These are phyloP conservation scores for Neomicropteryx cornuta DNA, from an alignment of 1,140 invertebrate genomes.

Conservation along the genomic window DNA sequence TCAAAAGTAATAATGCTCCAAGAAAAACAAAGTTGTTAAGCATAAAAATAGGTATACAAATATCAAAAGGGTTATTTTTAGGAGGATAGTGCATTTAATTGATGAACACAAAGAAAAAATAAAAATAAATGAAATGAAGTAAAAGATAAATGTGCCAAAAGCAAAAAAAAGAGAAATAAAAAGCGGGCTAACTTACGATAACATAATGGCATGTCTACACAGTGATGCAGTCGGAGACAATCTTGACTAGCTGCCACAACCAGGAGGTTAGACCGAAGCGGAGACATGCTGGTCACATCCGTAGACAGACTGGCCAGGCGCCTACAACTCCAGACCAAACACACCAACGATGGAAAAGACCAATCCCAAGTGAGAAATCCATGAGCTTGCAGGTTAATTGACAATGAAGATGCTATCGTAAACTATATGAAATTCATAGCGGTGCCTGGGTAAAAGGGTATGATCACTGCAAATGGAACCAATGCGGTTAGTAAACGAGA, in stretches of 20 bases:
- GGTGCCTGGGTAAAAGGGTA: too few relatives aligned
- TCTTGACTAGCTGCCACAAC: too few relatives aligned
- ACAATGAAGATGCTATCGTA: too few relatives aligned
- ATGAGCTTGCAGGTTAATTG: conserved; percentile 1
- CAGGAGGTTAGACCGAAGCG: conserved; percentile 13
- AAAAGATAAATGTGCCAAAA: conserved; percentile 16
- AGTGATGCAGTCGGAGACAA: conserved; percentile 9
- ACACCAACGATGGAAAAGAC: conserved; percentile 1
- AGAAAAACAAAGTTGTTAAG: too few relatives aligned
- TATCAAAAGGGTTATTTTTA: too few relatives aligned
- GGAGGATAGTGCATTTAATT: conserved; percentile 10
- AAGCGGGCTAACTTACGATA: conserved; percentile 39
- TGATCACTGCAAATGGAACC: not conserved
- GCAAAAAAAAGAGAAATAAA: conserved; percentile 17
- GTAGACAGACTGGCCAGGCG: conserved; percentile 6
- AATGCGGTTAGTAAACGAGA: not conserved
- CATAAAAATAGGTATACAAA: conserved; percentile 11
- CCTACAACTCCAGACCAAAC: conserved; percentile 4
- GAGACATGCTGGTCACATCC: conserved; percentile 8
- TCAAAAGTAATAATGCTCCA: too few relatives aligned
- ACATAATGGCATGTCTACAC: conserved; percentile 36
- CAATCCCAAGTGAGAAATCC: conserved; percentile 6
- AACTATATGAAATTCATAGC: too few relatives aligned
- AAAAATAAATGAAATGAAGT: conserved; percentile 11
- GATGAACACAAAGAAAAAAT: conserved; percentile 10